These are phyloP conservation scores for Tanypteryx hageni DNA, from an alignment of 2,888 invertebrate genomes.

Conservation along the genomic window DNA sequence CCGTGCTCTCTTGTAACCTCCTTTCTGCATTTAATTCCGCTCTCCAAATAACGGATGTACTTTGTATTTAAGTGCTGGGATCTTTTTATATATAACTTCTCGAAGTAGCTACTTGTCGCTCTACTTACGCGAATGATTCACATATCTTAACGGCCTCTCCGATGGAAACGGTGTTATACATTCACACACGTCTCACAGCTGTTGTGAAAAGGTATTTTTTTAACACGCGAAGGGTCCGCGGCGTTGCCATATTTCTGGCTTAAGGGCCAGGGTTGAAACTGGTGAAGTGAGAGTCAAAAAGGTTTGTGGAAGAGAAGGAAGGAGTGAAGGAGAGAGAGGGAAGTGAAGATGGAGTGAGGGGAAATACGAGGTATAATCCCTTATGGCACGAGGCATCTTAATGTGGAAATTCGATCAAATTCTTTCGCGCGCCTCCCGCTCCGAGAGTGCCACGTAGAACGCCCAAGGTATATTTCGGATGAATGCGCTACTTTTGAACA, in stretches of 20 bases:
- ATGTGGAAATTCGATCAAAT: not conserved
- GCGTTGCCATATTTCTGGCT: constrained; percentile 2
- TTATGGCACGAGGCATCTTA: not conserved
- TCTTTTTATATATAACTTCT: too few relatives aligned
- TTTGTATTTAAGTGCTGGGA: too few relatives aligned
- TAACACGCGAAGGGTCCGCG: not conserved
- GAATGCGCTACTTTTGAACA: too few relatives aligned
- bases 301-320: not conserved
- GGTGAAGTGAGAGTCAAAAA: constrained; percentile 4
- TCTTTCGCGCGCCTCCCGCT: not conserved
- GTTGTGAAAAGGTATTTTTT: constrained; percentile 43
- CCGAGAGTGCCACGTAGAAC: too few relatives aligned
- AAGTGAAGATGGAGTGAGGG: not conserved
- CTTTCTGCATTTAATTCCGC: not conserved
- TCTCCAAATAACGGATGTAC: too few relatives aligned
- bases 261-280: not conserved
- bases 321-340: too few relatives aligned
- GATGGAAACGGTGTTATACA: constrained; percentile 22
- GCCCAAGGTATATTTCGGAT: too few relatives aligned
- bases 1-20: not conserved
- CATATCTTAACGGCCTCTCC: not conserved
- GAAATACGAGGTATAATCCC: not conserved
- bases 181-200: constrained; percentile 49
- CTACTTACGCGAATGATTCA: not conserved
- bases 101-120: not conserved